Conservation (phyloP, 2,797 vertebrate species). For the Lemur catta region DNA sequence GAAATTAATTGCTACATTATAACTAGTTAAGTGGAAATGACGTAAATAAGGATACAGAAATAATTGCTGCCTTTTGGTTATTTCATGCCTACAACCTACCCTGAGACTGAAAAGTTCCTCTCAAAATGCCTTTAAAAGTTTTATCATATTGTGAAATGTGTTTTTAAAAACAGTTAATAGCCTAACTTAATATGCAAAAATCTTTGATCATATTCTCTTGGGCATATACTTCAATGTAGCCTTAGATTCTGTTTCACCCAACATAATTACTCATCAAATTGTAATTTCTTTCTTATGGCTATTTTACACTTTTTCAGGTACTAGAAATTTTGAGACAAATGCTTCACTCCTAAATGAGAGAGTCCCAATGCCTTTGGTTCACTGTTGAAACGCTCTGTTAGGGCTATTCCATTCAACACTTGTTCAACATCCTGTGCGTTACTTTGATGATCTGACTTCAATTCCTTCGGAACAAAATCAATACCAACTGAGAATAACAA, state of each 20-base stretch:
- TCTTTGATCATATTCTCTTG: not conserved
- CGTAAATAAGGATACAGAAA: conserved; percentile 27
- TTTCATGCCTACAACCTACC: not conserved
- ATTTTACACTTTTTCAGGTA: not conserved
- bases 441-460: not conserved
- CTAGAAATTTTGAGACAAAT: not conserved
- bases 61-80: not conserved
- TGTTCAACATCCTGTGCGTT: not conserved
- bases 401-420: not conserved
- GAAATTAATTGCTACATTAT: conserved; percentile 40
- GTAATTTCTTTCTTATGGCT: not conserved
- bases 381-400: not conserved
- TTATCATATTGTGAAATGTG: not conserved
- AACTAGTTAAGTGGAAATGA: conserved; percentile 31
- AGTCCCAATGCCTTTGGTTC: accelerated
- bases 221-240: not conserved
- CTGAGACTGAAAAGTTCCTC: not conserved
- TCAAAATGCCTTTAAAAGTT: not conserved
- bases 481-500: not conserved
- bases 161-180: not conserved
- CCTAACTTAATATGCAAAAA: not conserved
- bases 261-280: not conserved
- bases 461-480: not conserved
- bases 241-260: not conserved
- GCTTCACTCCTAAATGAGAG: not conserved